Evolutionary conservation across 2,113 vertebrate species (phyloP).

Genomic region (Otis tarda): DNA sequence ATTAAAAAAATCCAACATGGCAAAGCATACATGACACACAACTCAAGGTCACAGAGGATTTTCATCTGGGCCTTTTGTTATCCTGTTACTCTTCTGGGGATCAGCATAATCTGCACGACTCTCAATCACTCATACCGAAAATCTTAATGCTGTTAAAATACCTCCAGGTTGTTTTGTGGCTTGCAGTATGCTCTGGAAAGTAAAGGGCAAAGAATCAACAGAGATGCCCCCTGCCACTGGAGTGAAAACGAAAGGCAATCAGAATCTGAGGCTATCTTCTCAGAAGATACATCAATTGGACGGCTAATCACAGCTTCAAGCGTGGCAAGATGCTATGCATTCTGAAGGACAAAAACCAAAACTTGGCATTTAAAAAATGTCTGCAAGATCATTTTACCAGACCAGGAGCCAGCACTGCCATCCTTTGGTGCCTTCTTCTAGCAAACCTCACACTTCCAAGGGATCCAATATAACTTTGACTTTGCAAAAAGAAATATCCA

Average conservation of each 20-base stretch:
- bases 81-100: neutral
- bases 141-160: neutral
- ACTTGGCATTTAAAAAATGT: neutral
- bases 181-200: neutral
- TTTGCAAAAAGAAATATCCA: neutral
- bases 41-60: neutral
- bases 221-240: neutral
- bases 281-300: neutral
- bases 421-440: neutral
- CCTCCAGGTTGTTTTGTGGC: neutral
- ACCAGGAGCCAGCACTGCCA: neutral
- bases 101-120: neutral
- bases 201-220: neutral
- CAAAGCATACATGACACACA: neutral
- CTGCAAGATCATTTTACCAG: neutral
- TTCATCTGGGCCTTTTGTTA: neutral
- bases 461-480: neutral
- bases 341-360: neutral
- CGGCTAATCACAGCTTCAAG: neutral
- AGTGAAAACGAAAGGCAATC: neutral
- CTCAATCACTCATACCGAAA: neutral
- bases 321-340: neutral
- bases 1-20: neutral
- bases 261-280: neutral
- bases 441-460: neutral